Evolutionary conservation across 1,140 invertebrate genomes (phyloP).

Genomic region (Oryctes rhinoceros): DNA sequence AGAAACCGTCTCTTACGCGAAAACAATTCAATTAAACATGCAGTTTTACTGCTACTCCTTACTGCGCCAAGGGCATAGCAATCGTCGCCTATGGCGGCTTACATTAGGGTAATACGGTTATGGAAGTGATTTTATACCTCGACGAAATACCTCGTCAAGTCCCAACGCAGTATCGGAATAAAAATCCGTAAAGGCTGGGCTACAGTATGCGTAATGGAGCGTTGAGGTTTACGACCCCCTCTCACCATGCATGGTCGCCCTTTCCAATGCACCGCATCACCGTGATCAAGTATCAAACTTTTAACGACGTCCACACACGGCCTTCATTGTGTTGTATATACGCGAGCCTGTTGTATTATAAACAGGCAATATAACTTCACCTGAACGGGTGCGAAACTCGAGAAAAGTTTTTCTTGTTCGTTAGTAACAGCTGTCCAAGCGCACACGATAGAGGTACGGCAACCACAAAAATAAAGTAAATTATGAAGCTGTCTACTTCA

Average conservation of each 20-base stretch:
- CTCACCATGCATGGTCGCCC: neutral
- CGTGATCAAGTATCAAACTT: conserved; percentile 28
- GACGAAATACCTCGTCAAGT: conserved; percentile 15
- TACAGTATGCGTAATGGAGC: conserved; percentile 46
- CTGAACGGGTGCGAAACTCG: neutral
- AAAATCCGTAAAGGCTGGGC: conserved; percentile 34
- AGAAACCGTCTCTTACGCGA: conserved; percentile 4
- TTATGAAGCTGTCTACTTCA: conserved; percentile 4
- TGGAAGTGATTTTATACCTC: conserved; percentile 11
- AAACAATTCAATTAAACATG: conserved; percentile 35
- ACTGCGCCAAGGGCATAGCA: neutral
- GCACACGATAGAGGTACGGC: neutral
- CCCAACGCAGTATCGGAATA: conserved; percentile 2
- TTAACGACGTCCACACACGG: conserved; percentile 17
- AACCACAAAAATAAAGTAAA: conserved; percentile 30
- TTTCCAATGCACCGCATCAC: neutral
- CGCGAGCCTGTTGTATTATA: conserved; percentile 3
- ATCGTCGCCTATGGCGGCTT: neutral
- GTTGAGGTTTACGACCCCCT: conserved; percentile 45
- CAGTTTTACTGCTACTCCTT: neutral
- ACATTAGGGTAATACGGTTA: conserved; percentile 20
- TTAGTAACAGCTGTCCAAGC: neutral
- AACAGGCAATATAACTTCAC: neutral
- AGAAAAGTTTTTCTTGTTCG: conserved; percentile 16
- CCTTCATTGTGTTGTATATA: conserved; percentile 38